A percentile compares a stretch with the other conserved stretches of the same genome.
These are phyloP conservation scores for Epinephelus coioides DNA, from an alignment of 2,797 vertebrate genomes.

Conservation along the genomic window DNA sequence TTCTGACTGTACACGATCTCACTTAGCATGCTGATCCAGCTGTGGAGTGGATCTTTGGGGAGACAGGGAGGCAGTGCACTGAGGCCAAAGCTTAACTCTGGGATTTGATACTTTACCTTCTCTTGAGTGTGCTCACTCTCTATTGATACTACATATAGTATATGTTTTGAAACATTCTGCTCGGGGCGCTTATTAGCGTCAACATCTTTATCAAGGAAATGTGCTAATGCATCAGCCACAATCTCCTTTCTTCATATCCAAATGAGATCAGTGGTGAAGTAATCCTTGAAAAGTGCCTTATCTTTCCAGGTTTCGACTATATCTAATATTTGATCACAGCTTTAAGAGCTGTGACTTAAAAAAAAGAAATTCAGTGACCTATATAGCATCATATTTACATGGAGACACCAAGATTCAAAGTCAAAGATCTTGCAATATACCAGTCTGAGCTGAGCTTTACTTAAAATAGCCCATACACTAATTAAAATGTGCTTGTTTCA, in stretches of 20 bases:
- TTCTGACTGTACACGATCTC: slow-evolving; percentile 42
- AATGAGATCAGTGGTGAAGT: slow-evolving; percentile 29
- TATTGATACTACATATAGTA: slow-evolving; percentile 39
- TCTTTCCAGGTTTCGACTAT: slow-evolving; percentile 8
- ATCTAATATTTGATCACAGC: slow-evolving; percentile 3
- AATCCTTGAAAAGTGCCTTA: slow-evolving; percentile 17
- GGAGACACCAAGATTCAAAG: neutral
- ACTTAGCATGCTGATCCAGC: slow-evolving; percentile 56
- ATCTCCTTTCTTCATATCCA: slow-evolving; percentile 25
- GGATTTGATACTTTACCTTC: slow-evolving; percentile 61
- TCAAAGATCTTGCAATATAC: neutral
- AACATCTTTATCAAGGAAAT: slow-evolving; percentile 27
- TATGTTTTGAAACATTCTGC: slow-evolving; percentile 32
- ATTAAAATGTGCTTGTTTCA: neutral
- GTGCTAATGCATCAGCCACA: neutral
- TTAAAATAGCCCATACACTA: neutral
- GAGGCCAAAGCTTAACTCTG: slow-evolving; percentile 54
- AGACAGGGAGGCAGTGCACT: slow-evolving; percentile 45
- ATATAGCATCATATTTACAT: neutral
- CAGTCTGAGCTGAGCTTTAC: neutral
- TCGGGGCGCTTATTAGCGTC: slow-evolving; percentile 31
- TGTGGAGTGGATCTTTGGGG: slow-evolving; percentile 39
- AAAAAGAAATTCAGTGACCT: neutral
- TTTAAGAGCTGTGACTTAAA: neutral
- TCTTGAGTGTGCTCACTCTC: slow-evolving; percentile 27